phyloP scores from a whole-genome alignment of 2,888 invertebrate species.

The Drosophila mayaguana region DNA sequence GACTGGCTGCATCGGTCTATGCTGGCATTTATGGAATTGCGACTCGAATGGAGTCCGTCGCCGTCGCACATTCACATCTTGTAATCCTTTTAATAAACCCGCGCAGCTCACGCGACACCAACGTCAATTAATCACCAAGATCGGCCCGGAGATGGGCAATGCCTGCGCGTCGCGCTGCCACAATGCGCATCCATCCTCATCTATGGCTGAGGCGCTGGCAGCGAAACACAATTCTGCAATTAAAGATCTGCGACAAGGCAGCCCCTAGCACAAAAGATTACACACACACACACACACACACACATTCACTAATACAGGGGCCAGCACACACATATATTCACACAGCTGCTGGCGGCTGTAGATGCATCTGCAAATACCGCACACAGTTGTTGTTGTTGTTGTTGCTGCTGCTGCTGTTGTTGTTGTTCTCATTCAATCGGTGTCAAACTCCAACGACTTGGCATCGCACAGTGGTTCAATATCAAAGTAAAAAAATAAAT shows the following conservation, averaged over 20 bases:
- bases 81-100: constrained; percentile 76
- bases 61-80: constrained; percentile 51
- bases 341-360: constrained; percentile 14
- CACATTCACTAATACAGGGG: background rate
- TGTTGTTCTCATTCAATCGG: constrained; percentile 66
- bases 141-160: constrained; percentile 22
- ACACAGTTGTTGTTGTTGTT: constrained; percentile 31
- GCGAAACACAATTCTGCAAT: constrained; percentile 73
- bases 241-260: constrained; percentile 67
- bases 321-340: background rate
- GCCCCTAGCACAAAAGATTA: constrained; percentile 34
- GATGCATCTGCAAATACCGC: constrained; percentile 41
- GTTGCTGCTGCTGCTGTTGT: constrained; percentile 22
- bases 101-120: constrained; percentile 72
- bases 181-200: constrained; percentile 38
- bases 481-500: too few relatives aligned
- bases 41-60: constrained; percentile 11
- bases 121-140: constrained; percentile 73
- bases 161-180: constrained; percentile 9
- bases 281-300: background rate
- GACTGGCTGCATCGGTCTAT: constrained; percentile 20
- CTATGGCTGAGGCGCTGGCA: constrained; percentile 35
- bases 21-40: constrained; percentile 53
- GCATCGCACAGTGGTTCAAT: constrained; percentile 46
- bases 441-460: constrained; percentile 58